Conservation (phyloP, 2,888 invertebrate species). For the Aphidoletes aphidimyza region DNA sequence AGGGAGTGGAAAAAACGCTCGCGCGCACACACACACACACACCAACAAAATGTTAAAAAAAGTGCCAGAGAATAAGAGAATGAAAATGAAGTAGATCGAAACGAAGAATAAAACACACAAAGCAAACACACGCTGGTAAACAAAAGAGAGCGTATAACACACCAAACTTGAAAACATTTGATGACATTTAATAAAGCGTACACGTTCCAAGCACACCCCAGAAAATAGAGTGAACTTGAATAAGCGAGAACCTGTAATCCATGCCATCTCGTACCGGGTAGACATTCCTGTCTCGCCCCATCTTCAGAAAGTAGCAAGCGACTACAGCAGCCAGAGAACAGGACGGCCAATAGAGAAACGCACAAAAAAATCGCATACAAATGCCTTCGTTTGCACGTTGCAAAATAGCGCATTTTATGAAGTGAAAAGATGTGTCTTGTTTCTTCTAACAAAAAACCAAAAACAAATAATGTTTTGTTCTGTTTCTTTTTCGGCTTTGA, state of each 20-base stretch:
- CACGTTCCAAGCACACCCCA: slow-evolving; percentile 35
- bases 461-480: neutral
- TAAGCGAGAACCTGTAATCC: neutral
- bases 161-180: slow-evolving; percentile 19
- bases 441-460: neutral
- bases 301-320: neutral
- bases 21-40: neutral
- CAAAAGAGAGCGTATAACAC: slow-evolving; percentile 14
- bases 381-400: neutral
- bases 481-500: neutral
- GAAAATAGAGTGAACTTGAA: neutral
- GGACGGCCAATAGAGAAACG: too few relatives aligned
- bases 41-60: neutral
- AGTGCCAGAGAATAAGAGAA: neutral
- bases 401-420: slow-evolving; percentile 46
- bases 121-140: slow-evolving; percentile 43
- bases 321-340: neutral
- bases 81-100: neutral
- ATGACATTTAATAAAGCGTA: slow-evolving; percentile 46
- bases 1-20: neutral
- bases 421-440: slow-evolving; percentile 36
- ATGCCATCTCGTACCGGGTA: neutral
- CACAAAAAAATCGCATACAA: neutral
- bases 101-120: neutral
- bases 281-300: neutral